Evolutionary conservation across 2,797 vertebrate genomes (phyloP), one percentile per base, ranked within the genome.

Genomic region (Pangasius sanitwongsei): DNA sequence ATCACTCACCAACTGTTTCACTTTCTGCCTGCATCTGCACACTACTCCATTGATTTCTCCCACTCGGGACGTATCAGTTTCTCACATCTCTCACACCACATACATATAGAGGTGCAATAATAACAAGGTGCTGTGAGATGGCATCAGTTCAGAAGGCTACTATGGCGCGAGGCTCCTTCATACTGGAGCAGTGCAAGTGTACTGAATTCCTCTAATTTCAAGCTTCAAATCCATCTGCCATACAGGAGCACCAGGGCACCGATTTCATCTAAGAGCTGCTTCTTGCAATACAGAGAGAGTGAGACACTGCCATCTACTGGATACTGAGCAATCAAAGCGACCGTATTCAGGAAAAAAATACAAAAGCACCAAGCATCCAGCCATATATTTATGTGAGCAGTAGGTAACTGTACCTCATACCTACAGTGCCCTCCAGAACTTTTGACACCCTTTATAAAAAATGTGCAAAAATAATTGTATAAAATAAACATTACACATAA

Each of bases 271-370:
- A 3, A 61, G 55, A 61, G 70, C 75, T 37, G 72, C 74, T 89
- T 85, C 75, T 34, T 37, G 41, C 57, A 50, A 70, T 6, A 61
- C 28, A 4, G 63, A 61, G 5, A 48, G 41, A 87, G 70, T 23
- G 5, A 85, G 48, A 87, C 55, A 57, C 44, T 48, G 89, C 92
- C 92, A 92, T 87, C 92, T 91, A 88, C 80, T 85, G 91, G 85
- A 37, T 13, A 37, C 25, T 67, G 44, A 57, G 23, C 83, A 77
- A 86, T 81, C 61, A 74, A 85, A 48, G n/a, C 5, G 8, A 23
- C 37, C 28, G 20, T 23, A 25, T 78, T 69, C 23, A 80, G 72
- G 28, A 12, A 87, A 81, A 67, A 28, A 2, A 8, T n/a, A 44
- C 25, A 37, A 44, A 44, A 37, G 16, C 61, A 86, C 23, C 34